Percentiles rank a stretch among this genome's conserved stretches.
These are phyloP conservation scores for Echiichthys vipera DNA, from an alignment of 2,797 vertebrate genomes.

Conservation along the genomic window DNA sequence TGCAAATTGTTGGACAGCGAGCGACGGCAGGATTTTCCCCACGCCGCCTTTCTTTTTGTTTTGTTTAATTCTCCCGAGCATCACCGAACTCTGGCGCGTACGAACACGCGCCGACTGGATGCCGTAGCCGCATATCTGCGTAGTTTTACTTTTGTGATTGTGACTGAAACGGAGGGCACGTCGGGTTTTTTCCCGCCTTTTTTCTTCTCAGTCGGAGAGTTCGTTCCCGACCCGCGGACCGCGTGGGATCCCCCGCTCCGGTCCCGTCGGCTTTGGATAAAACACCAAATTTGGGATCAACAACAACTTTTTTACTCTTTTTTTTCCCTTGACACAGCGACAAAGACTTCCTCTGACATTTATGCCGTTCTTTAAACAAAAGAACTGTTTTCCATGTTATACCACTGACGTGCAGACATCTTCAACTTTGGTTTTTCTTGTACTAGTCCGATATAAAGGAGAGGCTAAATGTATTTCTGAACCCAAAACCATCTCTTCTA, in stretches of 20 bases:
- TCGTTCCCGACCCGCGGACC: slow-evolving; percentile 20
- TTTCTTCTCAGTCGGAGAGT: slow-evolving; percentile 29
- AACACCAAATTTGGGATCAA: slow-evolving; percentile 45
- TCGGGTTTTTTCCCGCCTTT: slow-evolving; percentile 33
- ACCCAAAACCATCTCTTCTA: slow-evolving; percentile 70
- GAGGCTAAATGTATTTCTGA: slow-evolving; percentile 79
- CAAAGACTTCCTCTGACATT: slow-evolving; percentile 65
- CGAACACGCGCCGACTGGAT: no score
- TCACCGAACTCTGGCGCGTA: slow-evolving; percentile 54
- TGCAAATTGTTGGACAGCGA: slow-evolving; percentile 32
- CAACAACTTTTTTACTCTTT: slow-evolving; percentile 3
- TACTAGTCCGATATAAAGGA: slow-evolving; percentile 81
- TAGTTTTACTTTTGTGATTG: slow-evolving; percentile 55
- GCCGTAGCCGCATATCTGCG: slow-evolving; percentile 55
- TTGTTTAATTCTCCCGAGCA: slow-evolving; percentile 36
- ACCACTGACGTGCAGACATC: slow-evolving; percentile 86
- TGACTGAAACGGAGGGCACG: slow-evolving; percentile 47
- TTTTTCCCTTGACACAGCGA: slow-evolving; percentile 4
- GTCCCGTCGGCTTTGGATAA: slow-evolving; percentile 38
- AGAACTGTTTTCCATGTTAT: slow-evolving; percentile 80
- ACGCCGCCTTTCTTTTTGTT: slow-evolving; percentile 25
- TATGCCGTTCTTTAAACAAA: slow-evolving; percentile 49
- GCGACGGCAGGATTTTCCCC: slow-evolving; percentile 56
- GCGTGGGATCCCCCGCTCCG: no score
- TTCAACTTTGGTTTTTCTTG: slow-evolving; percentile 71